Evolutionary conservation across 2,888 invertebrate genomes (phyloP).

Genomic region (Melinaea marsaeus): DNA sequence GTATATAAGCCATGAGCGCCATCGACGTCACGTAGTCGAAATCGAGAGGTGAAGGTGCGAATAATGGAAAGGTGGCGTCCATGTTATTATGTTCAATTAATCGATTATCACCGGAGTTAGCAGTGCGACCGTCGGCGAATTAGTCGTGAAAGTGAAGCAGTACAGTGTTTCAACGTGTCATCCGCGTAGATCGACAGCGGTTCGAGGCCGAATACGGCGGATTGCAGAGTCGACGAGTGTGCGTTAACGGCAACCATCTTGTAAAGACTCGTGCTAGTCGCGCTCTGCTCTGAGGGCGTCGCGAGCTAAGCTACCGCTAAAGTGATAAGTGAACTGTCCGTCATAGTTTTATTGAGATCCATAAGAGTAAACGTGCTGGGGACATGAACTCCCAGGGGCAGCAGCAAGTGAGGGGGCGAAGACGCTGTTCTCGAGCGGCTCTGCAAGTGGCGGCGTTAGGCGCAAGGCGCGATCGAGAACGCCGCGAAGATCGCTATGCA

Average conservation of each 20-base stretch:
- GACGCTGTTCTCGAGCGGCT: conserved; percentile 47
- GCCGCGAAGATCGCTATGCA: conserved; percentile 74
- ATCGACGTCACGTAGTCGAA: conserved; percentile 71
- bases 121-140: conserved; percentile 69
- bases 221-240: conserved; percentile 46
- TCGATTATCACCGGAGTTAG: conserved; percentile 73
- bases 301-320: conserved; percentile 44
- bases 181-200: conserved; percentile 70
- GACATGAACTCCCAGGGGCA: conserved; percentile 53
- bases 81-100: conserved; percentile 65
- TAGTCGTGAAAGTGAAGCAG: conserved; percentile 69
- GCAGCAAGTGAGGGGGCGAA: conserved; percentile 48
- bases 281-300: conserved; percentile 49
- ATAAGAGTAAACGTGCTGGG: conserved; percentile 33
- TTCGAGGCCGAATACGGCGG: conserved; percentile 63
- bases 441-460: conserved; percentile 41
- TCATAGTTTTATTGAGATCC: conserved; percentile 36
- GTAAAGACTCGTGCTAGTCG: conserved; percentile 46
- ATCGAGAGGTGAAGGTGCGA: conserved; percentile 73
- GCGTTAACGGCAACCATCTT: conserved; percentile 60
- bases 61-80: conserved; percentile 75
- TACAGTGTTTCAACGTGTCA: conserved; percentile 75
- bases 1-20: conserved; percentile 62
- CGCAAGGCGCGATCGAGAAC: conserved; percentile 39
- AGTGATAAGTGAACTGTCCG: conserved; percentile 57